Evolutionary conservation across 2,888 invertebrate genomes (phyloP).

Genomic region (Zaprionus lineosus): DNA sequence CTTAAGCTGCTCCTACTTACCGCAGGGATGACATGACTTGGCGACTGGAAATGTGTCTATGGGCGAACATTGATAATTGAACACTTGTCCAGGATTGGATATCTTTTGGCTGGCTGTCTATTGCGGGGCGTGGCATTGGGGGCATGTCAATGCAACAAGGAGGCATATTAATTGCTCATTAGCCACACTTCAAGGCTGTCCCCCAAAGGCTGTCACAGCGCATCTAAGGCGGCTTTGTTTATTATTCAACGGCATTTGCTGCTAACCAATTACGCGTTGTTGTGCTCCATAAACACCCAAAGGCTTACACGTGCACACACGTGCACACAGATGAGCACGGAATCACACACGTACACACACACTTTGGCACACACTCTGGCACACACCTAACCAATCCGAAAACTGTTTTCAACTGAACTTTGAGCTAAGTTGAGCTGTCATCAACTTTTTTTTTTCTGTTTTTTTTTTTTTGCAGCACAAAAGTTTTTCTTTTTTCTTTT

Average conservation of each 20-base stretch:
- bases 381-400: conserved; percentile 1
- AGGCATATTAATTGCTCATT: conserved; percentile 74
- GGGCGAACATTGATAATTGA: too few species aligned
- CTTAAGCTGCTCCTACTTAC: too few species aligned
- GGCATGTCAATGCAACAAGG: conserved; percentile 12
- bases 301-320: conserved; percentile 43
- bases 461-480: too few species aligned
- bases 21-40: too few species aligned
- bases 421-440: conserved; percentile 62
- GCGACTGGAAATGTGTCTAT: too few species aligned
- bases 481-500: conserved; percentile 37
- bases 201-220: too few species aligned
- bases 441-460: conserved; percentile 48
- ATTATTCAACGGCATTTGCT: conserved; percentile 67
- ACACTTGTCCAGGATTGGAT: too few species aligned
- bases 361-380: neutral
- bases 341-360: conserved; percentile 11
- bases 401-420: conserved; percentile 24
- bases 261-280: conserved; percentile 59
- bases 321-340: conserved; percentile 31
- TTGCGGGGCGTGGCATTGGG: conserved; percentile 27
- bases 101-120: neutral
- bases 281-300: conserved; percentile 57
- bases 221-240: conserved; percentile 42
- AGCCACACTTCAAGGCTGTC: conserved; percentile 26